Evolutionary conservation across 2,113 vertebrate species (phyloP).

Genomic region (Leucopsar rothschildi): DNA sequence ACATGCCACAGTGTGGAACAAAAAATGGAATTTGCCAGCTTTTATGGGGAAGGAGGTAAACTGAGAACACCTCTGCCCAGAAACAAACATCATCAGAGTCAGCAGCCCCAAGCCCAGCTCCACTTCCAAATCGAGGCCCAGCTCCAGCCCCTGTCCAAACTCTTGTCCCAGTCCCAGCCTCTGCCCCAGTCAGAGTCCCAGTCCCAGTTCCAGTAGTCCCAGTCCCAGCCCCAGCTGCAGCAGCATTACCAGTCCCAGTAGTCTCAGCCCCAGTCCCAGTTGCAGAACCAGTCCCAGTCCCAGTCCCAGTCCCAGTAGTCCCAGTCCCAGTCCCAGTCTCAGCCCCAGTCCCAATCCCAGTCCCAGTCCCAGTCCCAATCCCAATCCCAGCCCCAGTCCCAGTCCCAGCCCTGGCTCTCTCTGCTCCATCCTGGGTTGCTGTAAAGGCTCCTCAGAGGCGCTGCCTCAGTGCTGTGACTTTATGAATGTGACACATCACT

Average conservation of each 20-base stretch:
- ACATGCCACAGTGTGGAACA: background rate
- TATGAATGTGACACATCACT: slow-evolving; percentile 31
- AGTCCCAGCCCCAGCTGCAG: rapidly evolving
- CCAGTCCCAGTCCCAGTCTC: too few species aligned
- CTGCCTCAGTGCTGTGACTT: background rate
- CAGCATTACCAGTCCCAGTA: background rate
- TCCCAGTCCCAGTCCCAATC: rapidly evolving
- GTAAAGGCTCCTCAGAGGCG: background rate
- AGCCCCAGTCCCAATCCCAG: background rate
- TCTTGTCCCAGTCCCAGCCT: background rate
- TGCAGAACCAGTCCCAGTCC: background rate
- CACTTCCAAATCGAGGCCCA: background rate
- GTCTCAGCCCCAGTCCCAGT: background rate
- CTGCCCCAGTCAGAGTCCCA: background rate
- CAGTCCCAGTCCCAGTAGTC: rapidly evolving
- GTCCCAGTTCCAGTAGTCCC: rapidly evolving
- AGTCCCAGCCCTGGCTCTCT: background rate
- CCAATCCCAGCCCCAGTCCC: background rate
- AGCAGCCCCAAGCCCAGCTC: background rate
- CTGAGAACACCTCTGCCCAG: background rate
- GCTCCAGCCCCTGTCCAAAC: rapidly evolving
- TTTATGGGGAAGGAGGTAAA: background rate
- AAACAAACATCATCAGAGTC: background rate
- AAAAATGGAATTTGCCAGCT: background rate
- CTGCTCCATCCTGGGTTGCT: background rate